Conservation (phyloP, 1,140 invertebrate genomes). For the Sinonovacula constricta region DNA sequence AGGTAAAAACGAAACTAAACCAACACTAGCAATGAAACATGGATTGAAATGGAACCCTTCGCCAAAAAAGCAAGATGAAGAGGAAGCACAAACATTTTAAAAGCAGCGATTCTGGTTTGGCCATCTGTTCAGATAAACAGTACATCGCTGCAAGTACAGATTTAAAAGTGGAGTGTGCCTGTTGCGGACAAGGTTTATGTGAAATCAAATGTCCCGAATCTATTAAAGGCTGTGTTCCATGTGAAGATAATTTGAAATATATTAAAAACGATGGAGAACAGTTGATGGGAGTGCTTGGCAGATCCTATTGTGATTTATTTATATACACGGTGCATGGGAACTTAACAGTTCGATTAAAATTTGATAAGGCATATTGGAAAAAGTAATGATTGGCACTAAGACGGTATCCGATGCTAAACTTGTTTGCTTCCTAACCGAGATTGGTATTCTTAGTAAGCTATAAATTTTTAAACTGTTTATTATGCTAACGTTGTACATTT, state of each 20-base stretch:
- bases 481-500: too few relatives aligned
- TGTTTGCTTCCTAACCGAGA: too few relatives aligned
- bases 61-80: conserved; percentile 33
- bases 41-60: conserved; percentile 22
- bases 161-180: conserved; percentile 5
- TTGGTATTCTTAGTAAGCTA: too few relatives aligned
- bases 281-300: background rate
- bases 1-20: background rate
- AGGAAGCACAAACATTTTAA: conserved; percentile 30
- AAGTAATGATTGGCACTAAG: background rate
- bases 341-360: background rate
- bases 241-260: conserved; percentile 18
- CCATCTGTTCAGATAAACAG: background rate
- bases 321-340: conserved; percentile 33
- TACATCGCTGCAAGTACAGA: conserved; percentile 33
- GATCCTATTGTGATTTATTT: conserved; percentile 40
- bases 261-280: background rate
- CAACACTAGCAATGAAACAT: conserved; percentile 39
- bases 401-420: too few relatives aligned
- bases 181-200: conserved; percentile 41
- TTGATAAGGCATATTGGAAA: conserved; percentile 14
- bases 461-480: too few relatives aligned
- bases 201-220: conserved; percentile 39
- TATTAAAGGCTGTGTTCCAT: conserved; percentile 18
- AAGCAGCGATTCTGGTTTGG: conserved; percentile 21